Conservation (phyloP, 2,797 vertebrate species). For the Australoheros facetus region DNA sequence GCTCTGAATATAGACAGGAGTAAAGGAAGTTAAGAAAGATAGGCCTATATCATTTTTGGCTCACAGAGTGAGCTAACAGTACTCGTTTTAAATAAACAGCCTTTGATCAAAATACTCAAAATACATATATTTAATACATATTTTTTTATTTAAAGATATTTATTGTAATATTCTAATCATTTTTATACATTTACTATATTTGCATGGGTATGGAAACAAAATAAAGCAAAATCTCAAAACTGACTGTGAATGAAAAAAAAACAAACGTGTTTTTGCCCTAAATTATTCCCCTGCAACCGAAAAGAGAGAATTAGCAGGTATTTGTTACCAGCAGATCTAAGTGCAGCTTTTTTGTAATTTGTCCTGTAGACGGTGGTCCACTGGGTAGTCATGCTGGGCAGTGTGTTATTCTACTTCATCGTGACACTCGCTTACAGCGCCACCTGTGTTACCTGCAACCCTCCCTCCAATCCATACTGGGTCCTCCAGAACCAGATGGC, state of each 20-base stretch:
- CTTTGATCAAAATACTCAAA: background rate
- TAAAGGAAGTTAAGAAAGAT: background rate
- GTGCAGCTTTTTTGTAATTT: conserved; percentile 9
- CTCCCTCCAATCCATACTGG: conserved; percentile 89
- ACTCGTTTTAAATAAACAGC: background rate
- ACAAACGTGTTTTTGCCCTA: background rate
- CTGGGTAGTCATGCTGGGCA: conserved; percentile 81
- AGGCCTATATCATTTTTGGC: background rate
- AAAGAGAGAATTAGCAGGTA: background rate
- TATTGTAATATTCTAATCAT: background rate
- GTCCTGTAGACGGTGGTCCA: conserved; percentile 86
- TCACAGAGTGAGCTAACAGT: too few species aligned
- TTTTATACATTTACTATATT: background rate
- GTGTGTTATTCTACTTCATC: conserved; percentile 83
- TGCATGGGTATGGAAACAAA: background rate
- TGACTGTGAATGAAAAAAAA: background rate
- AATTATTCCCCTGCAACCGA: background rate
- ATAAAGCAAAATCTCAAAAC: background rate
- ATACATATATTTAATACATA: background rate
- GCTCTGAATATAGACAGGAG: background rate
- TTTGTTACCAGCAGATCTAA: background rate
- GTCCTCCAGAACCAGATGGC: conserved; percentile 87
- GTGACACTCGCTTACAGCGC: conserved; percentile 85
- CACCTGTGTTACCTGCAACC: conserved; percentile 86
- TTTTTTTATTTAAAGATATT: background rate